Percentiles rank a stretch among this genome's conserved stretches.
Evolutionary conservation across 2,113 vertebrate species (phyloP).

Genomic region (Lutjanus erythropterus): DNA sequence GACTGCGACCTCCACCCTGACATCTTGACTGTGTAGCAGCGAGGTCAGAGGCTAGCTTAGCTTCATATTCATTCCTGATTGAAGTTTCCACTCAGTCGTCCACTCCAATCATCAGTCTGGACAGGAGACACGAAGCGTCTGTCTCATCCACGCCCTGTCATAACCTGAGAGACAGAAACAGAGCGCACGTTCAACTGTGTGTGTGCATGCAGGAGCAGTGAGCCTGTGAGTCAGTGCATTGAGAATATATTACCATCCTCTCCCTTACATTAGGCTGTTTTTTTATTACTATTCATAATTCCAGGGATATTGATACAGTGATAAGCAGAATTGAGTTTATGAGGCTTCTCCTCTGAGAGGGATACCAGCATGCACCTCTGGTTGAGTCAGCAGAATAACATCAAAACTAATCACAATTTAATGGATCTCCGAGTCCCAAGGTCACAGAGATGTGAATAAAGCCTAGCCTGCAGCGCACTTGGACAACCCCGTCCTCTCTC

Average conservation of each 20-base stretch:
- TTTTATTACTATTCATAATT: conserved; percentile 69
- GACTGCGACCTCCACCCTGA: conserved; percentile 8
- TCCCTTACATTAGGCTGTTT: conserved; percentile 7
- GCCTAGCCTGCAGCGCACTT: conserved; percentile 50
- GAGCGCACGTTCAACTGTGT: not conserved
- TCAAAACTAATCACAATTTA: conserved; percentile 77
- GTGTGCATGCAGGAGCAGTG: not conserved
- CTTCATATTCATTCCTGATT: conserved; percentile 28
- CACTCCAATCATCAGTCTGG: conserved; percentile 30
- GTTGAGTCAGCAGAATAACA: conserved; percentile 74
- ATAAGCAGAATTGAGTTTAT: conserved; percentile 74
- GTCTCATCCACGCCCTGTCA: not conserved
- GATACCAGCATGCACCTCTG: conserved; percentile 29
- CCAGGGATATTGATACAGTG: conserved; percentile 72
- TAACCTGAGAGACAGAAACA: conserved; percentile 6
- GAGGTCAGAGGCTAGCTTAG: not conserved
- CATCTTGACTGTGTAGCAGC: not conserved
- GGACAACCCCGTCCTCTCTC: conserved; percentile 24
- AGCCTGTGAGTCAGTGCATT: conserved; percentile 27
- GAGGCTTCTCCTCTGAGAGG: conserved; percentile 61
- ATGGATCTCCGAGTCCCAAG: conserved; percentile 67
- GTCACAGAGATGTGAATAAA: conserved; percentile 62
- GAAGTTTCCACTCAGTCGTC: conserved; percentile 18
- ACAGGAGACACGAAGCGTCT: not conserved
- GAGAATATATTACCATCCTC: conserved; percentile 50